phyloP scores from a whole-genome alignment of 2,797 vertebrate species.

The Coregonus suidteri region DNA sequence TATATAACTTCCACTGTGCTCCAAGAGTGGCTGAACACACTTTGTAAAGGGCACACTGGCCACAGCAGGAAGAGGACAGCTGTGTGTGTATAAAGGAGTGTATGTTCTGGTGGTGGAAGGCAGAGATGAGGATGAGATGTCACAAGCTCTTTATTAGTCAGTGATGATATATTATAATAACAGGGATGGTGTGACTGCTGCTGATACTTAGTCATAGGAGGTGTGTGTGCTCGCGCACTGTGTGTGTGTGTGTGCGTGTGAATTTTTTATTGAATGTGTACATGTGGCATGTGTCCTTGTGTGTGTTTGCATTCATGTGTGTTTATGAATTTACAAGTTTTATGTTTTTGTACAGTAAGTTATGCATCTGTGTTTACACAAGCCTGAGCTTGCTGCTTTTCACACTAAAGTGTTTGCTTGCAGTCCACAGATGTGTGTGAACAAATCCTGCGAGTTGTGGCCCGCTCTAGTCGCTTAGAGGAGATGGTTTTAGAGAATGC shows the following conservation, averaged over 20 bases:
- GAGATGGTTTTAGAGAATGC: conserved; percentile 92
- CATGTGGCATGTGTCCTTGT: conserved; percentile 3
- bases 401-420: neutral
- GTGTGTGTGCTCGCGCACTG: no score
- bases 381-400: neutral
- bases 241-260: no score
- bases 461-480: conserved; percentile 86
- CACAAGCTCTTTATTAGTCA: no score
- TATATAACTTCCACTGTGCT: neutral
- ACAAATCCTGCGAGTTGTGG: conserved; percentile 87
- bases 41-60: neutral
- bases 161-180: no score
- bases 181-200: no score
- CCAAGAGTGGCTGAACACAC: neutral
- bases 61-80: neutral
- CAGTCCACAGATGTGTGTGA: conserved; percentile 91
- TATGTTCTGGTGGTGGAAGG: neutral
- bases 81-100: conserved; percentile 1
- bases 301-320: neutral
- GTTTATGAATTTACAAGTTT: neutral
- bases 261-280: neutral
- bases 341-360: neutral
- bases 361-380: conserved; percentile 7
- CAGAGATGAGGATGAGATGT: no score
- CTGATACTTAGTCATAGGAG: no score